phyloP scores from a whole-genome alignment of 1,140 invertebrate genomes.

The Drosophila dunni region DNA sequence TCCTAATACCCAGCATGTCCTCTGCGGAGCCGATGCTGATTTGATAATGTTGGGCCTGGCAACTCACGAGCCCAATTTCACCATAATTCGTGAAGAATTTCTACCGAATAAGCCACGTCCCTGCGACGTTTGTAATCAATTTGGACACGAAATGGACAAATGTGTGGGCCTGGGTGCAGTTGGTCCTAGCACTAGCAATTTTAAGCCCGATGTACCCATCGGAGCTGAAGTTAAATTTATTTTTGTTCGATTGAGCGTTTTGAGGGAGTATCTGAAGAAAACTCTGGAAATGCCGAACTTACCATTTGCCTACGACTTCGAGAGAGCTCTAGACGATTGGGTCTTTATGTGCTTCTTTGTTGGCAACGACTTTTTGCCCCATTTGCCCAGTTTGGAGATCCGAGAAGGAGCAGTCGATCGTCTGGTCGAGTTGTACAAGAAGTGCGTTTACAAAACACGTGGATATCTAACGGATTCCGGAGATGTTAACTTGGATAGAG shows the following conservation, averaged over 20 bases:
- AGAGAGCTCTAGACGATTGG: conserved; percentile 98
- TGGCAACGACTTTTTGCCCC: conserved; percentile 99
- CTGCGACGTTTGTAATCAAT: conserved; percentile 98
- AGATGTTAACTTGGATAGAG: conserved; percentile 95
- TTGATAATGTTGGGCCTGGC: conserved; percentile 99
- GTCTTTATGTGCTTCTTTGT: conserved; percentile 99
- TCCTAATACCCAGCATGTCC: conserved; percentile 98
- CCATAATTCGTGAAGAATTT: conserved; percentile 99
- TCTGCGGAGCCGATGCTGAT: conserved; percentile 99
- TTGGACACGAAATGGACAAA: conserved; percentile 98
- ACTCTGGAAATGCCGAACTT: conserved; percentile 97
- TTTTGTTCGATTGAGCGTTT: conserved; percentile 95
- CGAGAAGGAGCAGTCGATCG: conserved; percentile 98
- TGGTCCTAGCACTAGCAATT: conserved; percentile 43
- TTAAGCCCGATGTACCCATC: conserved; percentile 85
- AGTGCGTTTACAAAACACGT: conserved; percentile 96
- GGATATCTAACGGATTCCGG: conserved; percentile 98
- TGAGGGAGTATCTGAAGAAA: conserved; percentile 97
- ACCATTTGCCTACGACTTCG: conserved; percentile 95
- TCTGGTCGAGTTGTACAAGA: conserved; percentile 97
- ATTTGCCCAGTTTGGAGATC: conserved; percentile 99
- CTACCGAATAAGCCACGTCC: conserved; percentile 98
- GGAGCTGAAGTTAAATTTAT: conserved; percentile 92
- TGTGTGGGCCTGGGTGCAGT: conserved; percentile 90
- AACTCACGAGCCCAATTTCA: conserved; percentile 99